These are phyloP conservation scores for Dendrocopos noguchii DNA, from an alignment of 2,113 vertebrate species.

Conservation along the genomic window DNA sequence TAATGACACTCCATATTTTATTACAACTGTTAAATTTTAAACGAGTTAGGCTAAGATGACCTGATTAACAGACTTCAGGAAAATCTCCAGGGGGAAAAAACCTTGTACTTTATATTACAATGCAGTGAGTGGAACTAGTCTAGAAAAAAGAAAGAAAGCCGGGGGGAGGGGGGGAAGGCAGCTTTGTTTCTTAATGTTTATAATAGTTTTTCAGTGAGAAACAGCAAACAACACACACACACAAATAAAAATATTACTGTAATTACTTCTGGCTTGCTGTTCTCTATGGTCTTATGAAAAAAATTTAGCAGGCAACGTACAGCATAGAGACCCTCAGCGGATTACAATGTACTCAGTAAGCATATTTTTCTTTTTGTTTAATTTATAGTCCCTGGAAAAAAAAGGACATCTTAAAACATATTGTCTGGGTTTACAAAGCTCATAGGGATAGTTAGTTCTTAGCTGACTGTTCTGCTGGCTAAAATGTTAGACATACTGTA, in stretches of 20 bases:
- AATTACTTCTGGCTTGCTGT: neutral
- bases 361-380: slow-evolving; percentile 47
- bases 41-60: neutral
- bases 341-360: slow-evolving; percentile 34
- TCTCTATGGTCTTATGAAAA: slow-evolving; percentile 39
- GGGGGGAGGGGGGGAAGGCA: neutral
- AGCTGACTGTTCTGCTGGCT: slow-evolving; percentile 24
- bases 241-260: neutral
- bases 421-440: slow-evolving; percentile 60
- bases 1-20: neutral
- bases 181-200: neutral
- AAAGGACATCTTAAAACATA: slow-evolving; percentile 12
- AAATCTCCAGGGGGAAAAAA: neutral
- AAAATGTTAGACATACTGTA: slow-evolving; percentile 18
- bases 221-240: neutral
- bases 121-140: neutral
- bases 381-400: slow-evolving; percentile 47
- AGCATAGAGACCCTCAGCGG: slow-evolving; percentile 12
- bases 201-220: neutral
- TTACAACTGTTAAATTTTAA: neutral
- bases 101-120: neutral
- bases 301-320: slow-evolving; percentile 33
- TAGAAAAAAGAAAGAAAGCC: neutral
- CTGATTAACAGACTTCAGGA: neutral
- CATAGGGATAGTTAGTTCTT: slow-evolving; percentile 13